Evolutionary conservation across 2,797 vertebrate genomes (phyloP).

Genomic region (Tenualosa ilisha): DNA sequence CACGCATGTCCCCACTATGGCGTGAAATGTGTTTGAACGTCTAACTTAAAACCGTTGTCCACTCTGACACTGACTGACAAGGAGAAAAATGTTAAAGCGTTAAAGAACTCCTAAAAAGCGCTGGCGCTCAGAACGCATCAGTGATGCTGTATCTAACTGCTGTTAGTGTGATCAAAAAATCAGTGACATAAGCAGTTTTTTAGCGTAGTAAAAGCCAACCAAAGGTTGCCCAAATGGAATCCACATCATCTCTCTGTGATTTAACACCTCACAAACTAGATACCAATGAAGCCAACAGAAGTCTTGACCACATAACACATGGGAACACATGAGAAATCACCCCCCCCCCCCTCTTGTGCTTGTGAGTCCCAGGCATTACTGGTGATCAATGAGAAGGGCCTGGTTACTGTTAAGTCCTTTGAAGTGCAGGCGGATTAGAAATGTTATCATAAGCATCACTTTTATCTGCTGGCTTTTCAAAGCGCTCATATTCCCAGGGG

Average conservation of each 20-base stretch:
- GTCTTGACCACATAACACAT: neutral
- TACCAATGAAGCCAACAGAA: neutral
- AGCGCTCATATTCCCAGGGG: conserved; percentile 25
- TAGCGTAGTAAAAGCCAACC: neutral
- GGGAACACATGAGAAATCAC: conserved; percentile 31
- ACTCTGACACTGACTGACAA: neutral
- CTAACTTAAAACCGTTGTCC: neutral
- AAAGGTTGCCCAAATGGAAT: conserved; percentile 27
- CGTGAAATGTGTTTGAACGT: conserved; percentile 12
- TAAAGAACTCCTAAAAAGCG: neutral
- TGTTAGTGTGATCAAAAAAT: too few species aligned
- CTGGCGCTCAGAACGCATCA: neutral
- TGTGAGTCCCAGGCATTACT: conserved; percentile 23
- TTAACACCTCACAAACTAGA: conserved; percentile 20
- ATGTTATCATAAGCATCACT: conserved; percentile 35
- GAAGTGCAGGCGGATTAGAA: conserved; percentile 36
- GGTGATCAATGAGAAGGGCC: conserved; percentile 31
- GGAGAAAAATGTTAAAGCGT: neutral
- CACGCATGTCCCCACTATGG: neutral
- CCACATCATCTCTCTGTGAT: conserved; percentile 34
- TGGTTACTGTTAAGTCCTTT: conserved; percentile 38
- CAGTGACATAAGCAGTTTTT: too few species aligned
- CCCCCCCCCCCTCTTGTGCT: neutral
- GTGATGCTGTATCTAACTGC: neutral
- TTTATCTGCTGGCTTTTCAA: conserved; percentile 40